phyloP scores from a whole-genome alignment of 2,797 vertebrate genomes.

The Chaenodraco wilsoni region DNA sequence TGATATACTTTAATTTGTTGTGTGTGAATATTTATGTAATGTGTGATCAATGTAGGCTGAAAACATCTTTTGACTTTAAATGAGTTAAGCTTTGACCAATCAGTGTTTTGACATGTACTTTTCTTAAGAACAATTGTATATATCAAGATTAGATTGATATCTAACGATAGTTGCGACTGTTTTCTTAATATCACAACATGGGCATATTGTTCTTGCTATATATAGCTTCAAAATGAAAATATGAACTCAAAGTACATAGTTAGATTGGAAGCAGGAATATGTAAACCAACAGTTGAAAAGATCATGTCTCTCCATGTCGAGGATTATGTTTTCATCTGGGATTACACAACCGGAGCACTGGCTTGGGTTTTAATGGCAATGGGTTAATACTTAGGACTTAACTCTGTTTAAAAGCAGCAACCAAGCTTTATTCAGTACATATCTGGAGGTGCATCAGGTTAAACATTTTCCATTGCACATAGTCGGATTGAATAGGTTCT shows the following conservation, averaged over 20 bases:
- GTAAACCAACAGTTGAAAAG: slow-evolving; percentile 61
- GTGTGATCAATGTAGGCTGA: neutral
- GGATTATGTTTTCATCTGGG: slow-evolving; percentile 86
- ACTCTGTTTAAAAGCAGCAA: slow-evolving; percentile 78
- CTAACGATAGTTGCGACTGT: neutral
- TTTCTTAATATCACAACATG: neutral
- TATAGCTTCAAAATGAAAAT: slow-evolving; percentile 31
- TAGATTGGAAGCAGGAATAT: slow-evolving; percentile 39
- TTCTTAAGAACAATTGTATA: neutral
- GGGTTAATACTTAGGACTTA: slow-evolving; percentile 75
- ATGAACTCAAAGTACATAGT: slow-evolving; percentile 44
- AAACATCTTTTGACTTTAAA: neutral
- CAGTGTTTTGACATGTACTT: neutral
- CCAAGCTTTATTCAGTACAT: slow-evolving; percentile 44
- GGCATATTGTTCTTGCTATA: neutral
- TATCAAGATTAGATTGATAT: neutral
- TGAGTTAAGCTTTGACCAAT: neutral
- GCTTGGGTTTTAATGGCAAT: slow-evolving; percentile 70
- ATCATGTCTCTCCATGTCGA: slow-evolving; percentile 70
- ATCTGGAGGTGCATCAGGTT: slow-evolving; percentile 45
- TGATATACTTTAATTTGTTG: neutral
- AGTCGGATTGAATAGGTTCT: slow-evolving; percentile 20
- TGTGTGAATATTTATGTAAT: neutral
- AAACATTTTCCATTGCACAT: slow-evolving; percentile 10
- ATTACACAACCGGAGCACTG: slow-evolving; percentile 73